Conservation (phyloP, 2,888 invertebrate genomes). For the Branchellion lobata region DNA sequence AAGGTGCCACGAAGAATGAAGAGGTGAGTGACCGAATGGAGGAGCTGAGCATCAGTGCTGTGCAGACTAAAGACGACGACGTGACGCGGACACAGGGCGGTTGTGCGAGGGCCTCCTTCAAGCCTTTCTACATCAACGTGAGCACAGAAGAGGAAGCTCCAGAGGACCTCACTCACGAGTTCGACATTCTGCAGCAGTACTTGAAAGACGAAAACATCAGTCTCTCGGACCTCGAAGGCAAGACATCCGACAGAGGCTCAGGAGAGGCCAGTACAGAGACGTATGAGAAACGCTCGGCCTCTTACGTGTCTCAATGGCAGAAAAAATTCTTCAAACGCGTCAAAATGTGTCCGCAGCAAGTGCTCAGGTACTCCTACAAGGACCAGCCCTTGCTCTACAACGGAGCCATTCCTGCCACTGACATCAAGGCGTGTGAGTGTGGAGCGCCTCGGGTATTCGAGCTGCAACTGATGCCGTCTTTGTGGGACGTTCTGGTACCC, state of each 20-base stretch:
- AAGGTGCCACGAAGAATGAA: no score
- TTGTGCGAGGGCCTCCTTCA: not conserved
- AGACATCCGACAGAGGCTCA: not conserved
- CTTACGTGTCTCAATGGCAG: not conserved
- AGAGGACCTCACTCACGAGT: not conserved
- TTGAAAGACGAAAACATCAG: not conserved
- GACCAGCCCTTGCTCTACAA: not conserved
- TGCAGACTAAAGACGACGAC: no score
- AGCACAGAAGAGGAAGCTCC: not conserved
- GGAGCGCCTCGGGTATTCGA: not conserved
- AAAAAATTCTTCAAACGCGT: slow-evolving; percentile 9
- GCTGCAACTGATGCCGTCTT: not conserved
- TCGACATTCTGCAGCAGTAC: not conserved
- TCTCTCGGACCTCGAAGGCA: not conserved
- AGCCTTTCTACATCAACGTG: not conserved
- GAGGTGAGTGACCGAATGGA: not conserved
- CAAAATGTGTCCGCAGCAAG: not conserved
- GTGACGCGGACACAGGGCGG: no score
- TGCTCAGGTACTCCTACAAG: not conserved
- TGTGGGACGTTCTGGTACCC: not conserved
- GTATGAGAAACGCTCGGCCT: not conserved
- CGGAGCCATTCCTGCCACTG: not conserved
- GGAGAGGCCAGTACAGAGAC: not conserved
- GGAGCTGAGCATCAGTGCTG: not conserved
- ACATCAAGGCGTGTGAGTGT: not conserved